These are phyloP conservation scores for Pogonomyrmex barbatus DNA, from an alignment of 1,140 invertebrate species.

Conservation along the genomic window DNA sequence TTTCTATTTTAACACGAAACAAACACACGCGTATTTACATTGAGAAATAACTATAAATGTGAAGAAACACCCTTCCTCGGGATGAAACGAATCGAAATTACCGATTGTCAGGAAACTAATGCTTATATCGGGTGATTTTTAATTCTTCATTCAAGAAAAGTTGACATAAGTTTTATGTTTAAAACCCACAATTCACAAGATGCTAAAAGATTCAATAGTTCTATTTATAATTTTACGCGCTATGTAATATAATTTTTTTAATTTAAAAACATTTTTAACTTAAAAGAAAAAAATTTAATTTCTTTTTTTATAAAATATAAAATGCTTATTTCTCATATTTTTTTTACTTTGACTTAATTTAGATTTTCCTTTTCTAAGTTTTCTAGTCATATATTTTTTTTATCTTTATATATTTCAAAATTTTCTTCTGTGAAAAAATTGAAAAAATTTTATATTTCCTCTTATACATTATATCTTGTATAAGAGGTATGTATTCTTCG, in stretches of 20 bases:
- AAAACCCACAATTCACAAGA: not conserved
- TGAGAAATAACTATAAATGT: not conserved
- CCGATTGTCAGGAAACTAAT: not conserved
- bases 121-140: slow-evolving; percentile 8
- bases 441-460: too few relatives aligned
- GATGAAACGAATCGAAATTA: not conserved
- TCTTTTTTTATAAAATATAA: too few relatives aligned
- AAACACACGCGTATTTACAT: not conserved
- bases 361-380: too few relatives aligned
- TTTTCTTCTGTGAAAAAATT: too few relatives aligned
- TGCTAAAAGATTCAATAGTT: not conserved
- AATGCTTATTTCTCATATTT: too few relatives aligned
- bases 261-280: not conserved
- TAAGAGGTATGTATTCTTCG: too few relatives aligned
- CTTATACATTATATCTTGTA: too few relatives aligned
- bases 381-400: too few relatives aligned
- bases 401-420: too few relatives aligned
- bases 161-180: too few relatives aligned
- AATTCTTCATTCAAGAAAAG: not conserved
- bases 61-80: not conserved
- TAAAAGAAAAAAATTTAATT: not conserved
- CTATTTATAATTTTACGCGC: not conserved
- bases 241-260: not conserved
- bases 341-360: too few relatives aligned
- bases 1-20: not conserved